Evolutionary conservation across 1,140 invertebrate genomes (phyloP).

Genomic region (Trissolcus basalis): DNA sequence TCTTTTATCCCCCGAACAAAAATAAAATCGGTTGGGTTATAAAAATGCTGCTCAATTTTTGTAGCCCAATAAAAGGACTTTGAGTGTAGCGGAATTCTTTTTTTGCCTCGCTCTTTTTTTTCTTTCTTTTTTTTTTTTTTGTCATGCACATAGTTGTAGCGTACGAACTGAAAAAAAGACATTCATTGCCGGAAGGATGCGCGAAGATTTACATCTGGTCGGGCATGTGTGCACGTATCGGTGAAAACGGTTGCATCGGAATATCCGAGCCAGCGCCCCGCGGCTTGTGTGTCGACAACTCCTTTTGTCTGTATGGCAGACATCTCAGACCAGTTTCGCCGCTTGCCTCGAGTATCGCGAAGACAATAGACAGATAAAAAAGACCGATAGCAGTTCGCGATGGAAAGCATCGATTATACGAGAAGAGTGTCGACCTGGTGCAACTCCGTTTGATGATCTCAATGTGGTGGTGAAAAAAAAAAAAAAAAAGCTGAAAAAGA

Average conservation of each 20-base stretch:
- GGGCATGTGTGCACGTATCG: constrained; percentile 18
- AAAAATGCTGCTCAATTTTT: too few relatives aligned
- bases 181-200: constrained; percentile 35
- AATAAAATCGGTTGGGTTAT: too few relatives aligned
- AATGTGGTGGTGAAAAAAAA: background rate
- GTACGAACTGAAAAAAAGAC: constrained; percentile 20
- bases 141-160: background rate
- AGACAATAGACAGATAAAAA: constrained; percentile 54
- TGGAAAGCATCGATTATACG: constrained; percentile 33
- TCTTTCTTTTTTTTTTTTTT: background rate
- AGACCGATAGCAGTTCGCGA: constrained; percentile 27
- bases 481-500: too few relatives aligned
- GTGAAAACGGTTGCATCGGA: constrained; percentile 4
- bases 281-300: constrained; percentile 39
- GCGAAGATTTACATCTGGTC: constrained; percentile 40
- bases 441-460: background rate
- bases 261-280: constrained; percentile 13
- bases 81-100: too few relatives aligned
- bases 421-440: constrained; percentile 3
- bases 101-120: too few relatives aligned
- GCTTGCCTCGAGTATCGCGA: constrained; percentile 40
- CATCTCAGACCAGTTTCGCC: constrained; percentile 32
- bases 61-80: too few relatives aligned
- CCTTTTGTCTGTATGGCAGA: constrained; percentile 34
- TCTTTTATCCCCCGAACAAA: too few relatives aligned